Percentiles rank a stretch among this genome's conserved stretches.
Conservation (phyloP, 2,888 invertebrate genomes). For the Xylota segnis region DNA sequence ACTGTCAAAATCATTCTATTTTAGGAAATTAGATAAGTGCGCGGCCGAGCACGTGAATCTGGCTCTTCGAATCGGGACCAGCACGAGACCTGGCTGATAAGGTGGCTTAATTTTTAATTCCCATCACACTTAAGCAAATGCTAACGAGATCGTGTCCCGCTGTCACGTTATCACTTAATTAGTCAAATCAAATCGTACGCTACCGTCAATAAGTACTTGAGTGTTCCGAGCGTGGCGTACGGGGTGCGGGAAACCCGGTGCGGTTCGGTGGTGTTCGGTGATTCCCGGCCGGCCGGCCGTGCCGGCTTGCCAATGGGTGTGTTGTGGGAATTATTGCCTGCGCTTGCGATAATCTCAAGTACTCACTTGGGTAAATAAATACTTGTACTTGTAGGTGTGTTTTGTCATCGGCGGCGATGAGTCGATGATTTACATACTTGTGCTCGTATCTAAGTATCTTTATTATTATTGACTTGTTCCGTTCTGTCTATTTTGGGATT, state of each 20-base stretch:
- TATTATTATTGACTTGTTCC: conserved; percentile 19
- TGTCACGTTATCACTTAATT: conserved; percentile 53
- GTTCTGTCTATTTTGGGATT: not conserved
- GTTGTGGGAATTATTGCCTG: conserved; percentile 16
- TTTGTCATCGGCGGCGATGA: conserved; percentile 1
- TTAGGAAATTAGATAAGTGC: conserved; percentile 56
- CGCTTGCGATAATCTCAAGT: conserved; percentile 8
- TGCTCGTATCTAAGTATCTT: conserved; percentile 23
- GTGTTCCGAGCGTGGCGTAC: conserved; percentile 7
- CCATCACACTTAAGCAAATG: conserved; percentile 17
- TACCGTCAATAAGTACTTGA: conserved; percentile 4
- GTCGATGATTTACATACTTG: conserved; percentile 25
- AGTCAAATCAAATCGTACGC: conserved; percentile 36
- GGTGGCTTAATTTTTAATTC: conserved; percentile 23
- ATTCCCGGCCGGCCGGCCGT: conserved; percentile 31
- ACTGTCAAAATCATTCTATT: conserved; percentile 39
- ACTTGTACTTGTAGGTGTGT: conserved; percentile 1
- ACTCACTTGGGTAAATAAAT: conserved; percentile 31
- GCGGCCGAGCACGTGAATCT: not conserved
- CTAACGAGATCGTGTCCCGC: conserved; percentile 41
- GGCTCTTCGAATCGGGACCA: not conserved
- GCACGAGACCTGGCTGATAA: conserved; percentile 42
- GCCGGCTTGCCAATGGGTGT: conserved; percentile 44
- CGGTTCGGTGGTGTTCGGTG: conserved; percentile 2
- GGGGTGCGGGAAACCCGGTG: not conserved